phyloP scores from a whole-genome alignment of 1,140 invertebrate species.

The Dendrolimus kikuchii region DNA sequence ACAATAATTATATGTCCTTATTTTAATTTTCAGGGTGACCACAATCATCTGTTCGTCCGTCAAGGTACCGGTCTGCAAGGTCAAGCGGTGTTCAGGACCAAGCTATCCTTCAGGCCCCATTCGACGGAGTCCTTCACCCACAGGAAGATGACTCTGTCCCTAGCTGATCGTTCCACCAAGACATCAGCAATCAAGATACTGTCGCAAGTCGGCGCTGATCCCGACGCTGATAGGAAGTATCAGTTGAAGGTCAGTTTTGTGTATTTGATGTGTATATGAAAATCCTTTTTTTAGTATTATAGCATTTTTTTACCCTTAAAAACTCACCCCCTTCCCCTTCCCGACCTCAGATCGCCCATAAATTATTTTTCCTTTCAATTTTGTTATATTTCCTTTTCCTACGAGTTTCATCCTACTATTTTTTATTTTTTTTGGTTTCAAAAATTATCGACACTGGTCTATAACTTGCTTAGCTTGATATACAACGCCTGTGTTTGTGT shows the following conservation, averaged over 20 bases:
- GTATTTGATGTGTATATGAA: background rate
- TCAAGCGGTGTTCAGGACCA: slow-evolving; percentile 96
- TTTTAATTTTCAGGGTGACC: slow-evolving; percentile 80
- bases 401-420: no score
- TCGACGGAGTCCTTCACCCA: slow-evolving; percentile 99
- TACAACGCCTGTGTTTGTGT: no score
- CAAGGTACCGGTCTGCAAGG: slow-evolving; percentile 98
- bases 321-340: no score
- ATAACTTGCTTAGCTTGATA: no score
- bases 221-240: slow-evolving; percentile 91
- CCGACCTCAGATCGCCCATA: no score
- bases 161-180: slow-evolving; percentile 97
- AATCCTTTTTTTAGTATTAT: background rate
- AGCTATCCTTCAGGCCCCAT: slow-evolving; percentile 96
- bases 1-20: slow-evolving; percentile 11
- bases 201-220: slow-evolving; percentile 94
- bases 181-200: slow-evolving; percentile 97
- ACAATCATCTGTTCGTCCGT: slow-evolving; percentile 96
- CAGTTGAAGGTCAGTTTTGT: slow-evolving; percentile 85
- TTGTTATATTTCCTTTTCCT: no score
- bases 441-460: no score
- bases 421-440: no score
- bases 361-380: no score
- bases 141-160: slow-evolving; percentile 97
- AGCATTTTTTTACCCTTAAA: background rate